Evolutionary conservation across 2,888 invertebrate genomes (phyloP), one percentile per base, ranked within the genome.

Genomic region (Spisula subtruncata): DNA sequence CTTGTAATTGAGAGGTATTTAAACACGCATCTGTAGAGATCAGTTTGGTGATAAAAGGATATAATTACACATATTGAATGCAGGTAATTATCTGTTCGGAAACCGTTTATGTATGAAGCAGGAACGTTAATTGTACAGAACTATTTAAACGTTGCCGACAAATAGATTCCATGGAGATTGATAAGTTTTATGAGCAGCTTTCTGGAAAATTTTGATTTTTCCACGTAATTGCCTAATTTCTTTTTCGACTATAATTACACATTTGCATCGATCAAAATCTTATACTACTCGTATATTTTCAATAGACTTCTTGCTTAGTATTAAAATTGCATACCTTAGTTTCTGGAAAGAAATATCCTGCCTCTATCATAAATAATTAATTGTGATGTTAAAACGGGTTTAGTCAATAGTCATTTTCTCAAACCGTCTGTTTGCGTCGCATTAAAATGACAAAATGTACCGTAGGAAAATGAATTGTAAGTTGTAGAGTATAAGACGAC

Each of bases 71-170:
- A 25, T 10, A 20, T 25, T 25, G 12, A 25, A 25, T 20, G 60
- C 25, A 66, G 8, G 20, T 66, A 66, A 66, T 66, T 66, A 66
- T 66, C 60, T 25, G 60, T 66, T 66, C 60, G 25, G 60, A 66
- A 66, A 66, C 10, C n/a, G 10, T 66, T n/a, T 12, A 25, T 8
- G n/a, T 25, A n/a, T 66, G 12, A 25, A 66, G 25, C 2, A 5
- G 1, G 25, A 25, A 60, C n/a, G 20, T 8, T 60, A 60, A 60
- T 60, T 60, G 60, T 60, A 60, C 2, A n/a, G n/a, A n/a, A n/a
- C 1, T 25, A 25, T 25, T 25, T 66, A 4, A 5, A 25, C 60
- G n/a, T 25, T 25, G 25, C 25, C 25, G 60, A 25, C 1, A n/a
- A n/a, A n/a, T n/a, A 20, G 25, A 60, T 60, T 1, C 60, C 25